Percentiles rank a stretch among this genome's conserved stretches.
phyloP scores from a whole-genome alignment of 1,140 invertebrate genomes.

The Brachionus sp. region DNA sequence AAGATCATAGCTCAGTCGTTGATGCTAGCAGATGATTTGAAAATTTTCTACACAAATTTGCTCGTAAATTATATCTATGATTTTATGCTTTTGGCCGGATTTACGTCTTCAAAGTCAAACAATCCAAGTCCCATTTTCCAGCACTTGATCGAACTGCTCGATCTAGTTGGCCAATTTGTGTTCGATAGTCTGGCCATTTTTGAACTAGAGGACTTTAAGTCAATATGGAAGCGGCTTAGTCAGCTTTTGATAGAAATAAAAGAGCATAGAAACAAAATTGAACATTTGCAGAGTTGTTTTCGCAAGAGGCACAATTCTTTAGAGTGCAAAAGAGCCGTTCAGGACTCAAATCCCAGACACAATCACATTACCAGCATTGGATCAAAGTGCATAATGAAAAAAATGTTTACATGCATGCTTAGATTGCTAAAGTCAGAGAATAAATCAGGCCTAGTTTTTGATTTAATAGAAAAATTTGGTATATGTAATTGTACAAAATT shows the following conservation, averaged over 20 bases:
- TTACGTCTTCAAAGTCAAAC: not conserved
- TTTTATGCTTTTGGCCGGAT: not conserved
- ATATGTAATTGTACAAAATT: constrained; percentile 10
- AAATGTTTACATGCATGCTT: not conserved
- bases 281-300: not conserved
- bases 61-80: not conserved
- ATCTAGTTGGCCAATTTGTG: not conserved
- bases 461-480: constrained; percentile 13
- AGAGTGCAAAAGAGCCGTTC: not conserved
- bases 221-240: not conserved
- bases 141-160: not conserved
- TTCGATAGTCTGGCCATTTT: not conserved
- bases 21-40: not conserved
- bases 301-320: not conserved
- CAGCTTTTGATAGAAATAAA: constrained; percentile 2
- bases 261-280: not conserved
- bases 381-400: not conserved
- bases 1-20: not conserved
- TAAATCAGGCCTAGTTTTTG: not conserved
- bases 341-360: not conserved
- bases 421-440: not conserved
- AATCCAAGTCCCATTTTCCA: not conserved
- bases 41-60: constrained; percentile 13
- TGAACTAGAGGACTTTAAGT: not conserved
- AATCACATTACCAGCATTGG: not conserved